A percentile compares a stretch with the other conserved stretches of the same genome.
phyloP scores from a whole-genome alignment of 2,797 vertebrate species.

The Staurois parvus region DNA sequence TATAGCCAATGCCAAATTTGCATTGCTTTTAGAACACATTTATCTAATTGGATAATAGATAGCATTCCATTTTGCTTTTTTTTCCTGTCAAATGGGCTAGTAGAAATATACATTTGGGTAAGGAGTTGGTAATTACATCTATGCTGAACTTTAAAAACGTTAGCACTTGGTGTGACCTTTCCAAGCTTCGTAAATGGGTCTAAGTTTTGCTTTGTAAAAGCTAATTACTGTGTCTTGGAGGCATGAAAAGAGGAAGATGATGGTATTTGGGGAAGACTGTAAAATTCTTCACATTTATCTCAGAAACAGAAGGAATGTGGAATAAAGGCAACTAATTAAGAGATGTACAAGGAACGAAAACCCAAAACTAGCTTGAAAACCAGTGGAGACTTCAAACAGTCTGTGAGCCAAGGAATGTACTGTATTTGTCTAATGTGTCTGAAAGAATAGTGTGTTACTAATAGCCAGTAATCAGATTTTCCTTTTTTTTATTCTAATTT shows the following conservation, averaged over 20 bases:
- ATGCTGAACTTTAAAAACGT: conserved; percentile 52
- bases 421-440: not conserved
- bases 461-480: not conserved
- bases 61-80: conserved; percentile 48
- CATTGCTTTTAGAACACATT: conserved; percentile 61
- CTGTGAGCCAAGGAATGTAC: not conserved
- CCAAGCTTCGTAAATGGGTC: conserved; percentile 33
- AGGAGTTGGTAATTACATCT: conserved; percentile 53
- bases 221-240: conserved; percentile 55
- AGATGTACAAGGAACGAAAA: not conserved
- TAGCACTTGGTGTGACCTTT: conserved; percentile 52
- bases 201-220: conserved; percentile 16
- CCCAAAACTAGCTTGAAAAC: not conserved
- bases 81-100: conserved; percentile 17
- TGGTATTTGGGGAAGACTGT: conserved; percentile 2
- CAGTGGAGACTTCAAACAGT: not conserved
- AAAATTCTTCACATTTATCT: conserved; percentile 43
- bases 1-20: conserved; percentile 59
- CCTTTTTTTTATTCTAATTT: not conserved
- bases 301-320: not conserved
- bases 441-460: not conserved
- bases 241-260: conserved; percentile 25
- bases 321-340: conserved; percentile 46
- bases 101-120: conserved; percentile 54
- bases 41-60: conserved; percentile 61